Evolutionary conservation across 2,888 invertebrate genomes (phyloP), one percentile per base, ranked within the genome.

Genomic region (Eurytoma adleriae): DNA sequence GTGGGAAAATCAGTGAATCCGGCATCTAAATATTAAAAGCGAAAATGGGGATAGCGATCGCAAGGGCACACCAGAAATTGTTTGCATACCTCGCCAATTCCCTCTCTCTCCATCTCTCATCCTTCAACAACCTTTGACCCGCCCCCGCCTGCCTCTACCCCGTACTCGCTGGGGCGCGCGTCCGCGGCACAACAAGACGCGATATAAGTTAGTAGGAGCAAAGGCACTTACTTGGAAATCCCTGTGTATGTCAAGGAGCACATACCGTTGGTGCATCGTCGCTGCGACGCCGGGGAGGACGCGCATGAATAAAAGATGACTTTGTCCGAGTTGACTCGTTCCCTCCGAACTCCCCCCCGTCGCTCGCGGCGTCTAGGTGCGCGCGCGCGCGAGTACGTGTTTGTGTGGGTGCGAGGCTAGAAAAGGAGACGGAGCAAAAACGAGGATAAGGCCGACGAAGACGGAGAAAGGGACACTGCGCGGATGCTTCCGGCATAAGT

Each of bases 241-340:
- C 79, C 71, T 79, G 77, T 77, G 67, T 79, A 67, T 48, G 74
- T 74, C 69, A 82, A 73, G 76, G 62, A 77, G 70, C 66, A 61
- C 56, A 67, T 64, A 61, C 69, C 69, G 40, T 3, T 40, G n/a
- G 72, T 64, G 66, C 72, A 61, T 68, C 40, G 56, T 50, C 14
- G 10, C 40, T 20, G 71, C 18, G 7, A 16, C 50, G 24, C 20
- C 2, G 40, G 48, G 48, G 48, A 68, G 76, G 61, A 76, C 56
- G 68, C 72, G 54, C 76, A 80, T 80, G 76, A 76, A 80, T 80
- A 80, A 80, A 80, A 80, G 76, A 80, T 80, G 76, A 80, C 76
- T 80, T 66, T 27, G 72, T 76, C 74, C 72, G 50, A 80, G 75
- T 76, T 67, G 59, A 76, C 72, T 73, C 61, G 40, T 40, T 40